These are phyloP conservation scores for Tholera decimalis DNA, from an alignment of 2,888 invertebrate species.

Conservation along the genomic window DNA sequence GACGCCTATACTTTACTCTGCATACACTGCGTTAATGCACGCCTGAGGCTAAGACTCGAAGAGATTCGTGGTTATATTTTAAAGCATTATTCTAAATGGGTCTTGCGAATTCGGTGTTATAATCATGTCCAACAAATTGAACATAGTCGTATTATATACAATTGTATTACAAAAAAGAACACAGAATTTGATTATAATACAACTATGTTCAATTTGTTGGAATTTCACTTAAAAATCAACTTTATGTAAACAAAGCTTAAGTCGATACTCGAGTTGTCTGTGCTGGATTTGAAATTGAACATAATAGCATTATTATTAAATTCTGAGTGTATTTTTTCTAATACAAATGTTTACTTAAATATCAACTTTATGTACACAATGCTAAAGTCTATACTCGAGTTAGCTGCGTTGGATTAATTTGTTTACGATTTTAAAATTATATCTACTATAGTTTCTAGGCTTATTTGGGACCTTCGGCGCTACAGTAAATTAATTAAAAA, in stretches of 20 bases:
- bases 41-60: neutral
- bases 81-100: neutral
- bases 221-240: too few relatives aligned
- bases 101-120: too few relatives aligned
- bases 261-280: too few relatives aligned
- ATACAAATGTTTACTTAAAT: too few relatives aligned
- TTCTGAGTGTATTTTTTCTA: neutral
- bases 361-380: neutral
- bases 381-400: neutral
- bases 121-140: too few relatives aligned
- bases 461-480: neutral
- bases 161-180: too few relatives aligned
- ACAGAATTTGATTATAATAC: too few relatives aligned
- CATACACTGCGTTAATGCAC: neutral
- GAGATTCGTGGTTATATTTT: slow-evolving; percentile 9
- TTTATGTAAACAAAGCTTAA: too few relatives aligned
- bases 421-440: neutral
- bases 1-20: slow-evolving; percentile 25
- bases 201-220: too few relatives aligned
- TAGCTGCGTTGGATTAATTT: neutral
- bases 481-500: neutral
- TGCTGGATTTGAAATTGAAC: neutral
- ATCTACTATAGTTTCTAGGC: slow-evolving; percentile 1
- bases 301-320: neutral
- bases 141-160: too few relatives aligned